Conservation (phyloP, 2,888 invertebrate genomes). For the Drosophila peninsularis region DNA sequence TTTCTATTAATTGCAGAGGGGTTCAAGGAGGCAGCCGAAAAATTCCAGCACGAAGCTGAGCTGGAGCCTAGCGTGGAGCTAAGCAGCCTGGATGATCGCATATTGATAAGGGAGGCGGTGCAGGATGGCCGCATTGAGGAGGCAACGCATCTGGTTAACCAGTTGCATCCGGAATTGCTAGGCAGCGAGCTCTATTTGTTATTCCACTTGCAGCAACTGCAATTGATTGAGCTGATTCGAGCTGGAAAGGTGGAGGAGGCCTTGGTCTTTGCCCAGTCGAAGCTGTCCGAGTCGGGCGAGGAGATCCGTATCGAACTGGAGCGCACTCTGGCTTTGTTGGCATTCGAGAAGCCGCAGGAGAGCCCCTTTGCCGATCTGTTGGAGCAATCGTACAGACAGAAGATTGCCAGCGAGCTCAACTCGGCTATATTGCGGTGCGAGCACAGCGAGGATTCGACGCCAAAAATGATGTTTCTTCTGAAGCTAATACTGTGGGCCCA, state of each 20-base stretch:
- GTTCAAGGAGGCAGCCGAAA: conserved; percentile 98
- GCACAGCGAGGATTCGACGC: conserved; percentile 94
- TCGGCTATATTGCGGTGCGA: conserved; percentile 98
- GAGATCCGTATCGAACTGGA: conserved; percentile 92
- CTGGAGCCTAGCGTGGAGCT: conserved; percentile 91
- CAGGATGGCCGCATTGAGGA: conserved; percentile 96
- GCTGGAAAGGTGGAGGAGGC: conserved; percentile 93
- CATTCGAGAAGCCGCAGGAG: conserved; percentile 97
- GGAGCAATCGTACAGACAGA: conserved; percentile 96
- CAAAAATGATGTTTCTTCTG: conserved; percentile 95
- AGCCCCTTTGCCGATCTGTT: conserved; percentile 98
- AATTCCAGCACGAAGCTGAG: conserved; percentile 97
- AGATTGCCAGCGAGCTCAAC: conserved; percentile 98
- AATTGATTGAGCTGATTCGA: conserved; percentile 84
- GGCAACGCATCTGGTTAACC: conserved; percentile 96
- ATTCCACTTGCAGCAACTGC: conserved; percentile 92
- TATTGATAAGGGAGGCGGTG: conserved; percentile 96
- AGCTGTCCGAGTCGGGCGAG: conserved; percentile 94
- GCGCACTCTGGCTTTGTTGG: conserved; percentile 95
- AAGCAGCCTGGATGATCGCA: conserved; percentile 95
- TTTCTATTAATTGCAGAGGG: conserved; percentile 87
- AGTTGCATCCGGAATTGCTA: conserved; percentile 96
- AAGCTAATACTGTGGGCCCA: conserved; percentile 98
- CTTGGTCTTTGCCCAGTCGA: conserved; percentile 93
- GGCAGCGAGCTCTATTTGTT: conserved; percentile 98